Base-by-base conservation (phyloP, 2,113 vertebrate species). In the Rhinogobius similis region DNA sequence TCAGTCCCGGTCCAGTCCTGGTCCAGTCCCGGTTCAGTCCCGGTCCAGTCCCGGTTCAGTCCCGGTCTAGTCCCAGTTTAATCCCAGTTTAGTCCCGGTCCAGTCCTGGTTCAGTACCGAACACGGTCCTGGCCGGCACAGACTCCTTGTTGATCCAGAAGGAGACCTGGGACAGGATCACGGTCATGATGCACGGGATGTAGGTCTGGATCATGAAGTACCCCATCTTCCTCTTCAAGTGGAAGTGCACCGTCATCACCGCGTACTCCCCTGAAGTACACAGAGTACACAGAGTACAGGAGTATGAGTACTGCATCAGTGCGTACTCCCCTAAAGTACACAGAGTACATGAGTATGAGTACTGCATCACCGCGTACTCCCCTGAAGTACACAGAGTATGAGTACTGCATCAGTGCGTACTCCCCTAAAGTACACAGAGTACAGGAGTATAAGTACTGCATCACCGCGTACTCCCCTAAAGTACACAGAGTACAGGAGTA, bases 81-180 rank as follows among this genome's bases (percentile, higher is more conserved):
- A 10, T 24, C 50, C 50, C 4, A 21, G 9, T 24, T 23, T 23
- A 53, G 50, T 23, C 50, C 21, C 12, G 23, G 0, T 10, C 5
- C 67, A 23, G n/a, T 36, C 32, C 62, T 56, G 5, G 12, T 32
- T 62, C 26, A 68, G 68, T 53, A 99, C 97, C 98, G 82, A 99
- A 99, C 56, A 99, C 98, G 43, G 97, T 99, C 88, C 98, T 94
- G 50, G 98, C 97, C 52, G 98, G 98, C 86, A 99, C 97, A 0
- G 98, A 99, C 81, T 99, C 97, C 83, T 99, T 99, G 90, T 99
- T 99, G 92, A 99, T 99, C 98, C 98, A 99, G 95, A 99, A 99
- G 50, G 98, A 99, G 91, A 99, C 98, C 93, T 99, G 98, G 86
- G 98, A 99, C 83, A 99, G 97, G 91, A 99, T 98, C 83, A 99